A percentile compares a stretch with the other conserved stretches of the same genome.
phyloP scores from a whole-genome alignment of 2,797 vertebrate species.

The Aquila chrysaetos region DNA sequence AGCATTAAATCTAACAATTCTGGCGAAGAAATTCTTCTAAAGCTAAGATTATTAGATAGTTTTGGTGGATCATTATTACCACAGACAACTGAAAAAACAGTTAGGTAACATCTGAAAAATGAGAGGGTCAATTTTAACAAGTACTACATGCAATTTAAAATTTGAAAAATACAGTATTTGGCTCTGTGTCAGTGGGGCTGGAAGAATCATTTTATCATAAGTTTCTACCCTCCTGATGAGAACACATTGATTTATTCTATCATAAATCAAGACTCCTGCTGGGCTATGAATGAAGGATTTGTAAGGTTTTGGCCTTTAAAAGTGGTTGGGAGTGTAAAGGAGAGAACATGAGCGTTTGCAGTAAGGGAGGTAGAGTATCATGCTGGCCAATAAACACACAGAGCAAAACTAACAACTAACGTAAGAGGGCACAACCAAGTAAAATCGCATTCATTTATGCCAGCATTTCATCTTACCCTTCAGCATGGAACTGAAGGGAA shows the following conservation, averaged over 20 bases:
- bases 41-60: neutral
- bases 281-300: slow-evolving; percentile 45
- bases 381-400: slow-evolving; percentile 24
- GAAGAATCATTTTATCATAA: slow-evolving; percentile 48
- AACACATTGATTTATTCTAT: slow-evolving; percentile 41
- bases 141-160: neutral
- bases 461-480: neutral
- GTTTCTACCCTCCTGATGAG: slow-evolving; percentile 15
- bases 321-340: neutral
- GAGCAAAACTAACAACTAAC: neutral
- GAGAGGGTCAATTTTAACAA: neutral
- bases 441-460: neutral
- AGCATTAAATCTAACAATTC: neutral
- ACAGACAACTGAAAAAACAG: neutral
- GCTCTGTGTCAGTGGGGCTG: neutral
- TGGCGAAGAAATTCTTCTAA: neutral
- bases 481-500: neutral
- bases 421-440: neutral
- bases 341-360: slow-evolving; percentile 21
- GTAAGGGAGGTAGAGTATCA: neutral
- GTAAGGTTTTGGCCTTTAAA: slow-evolving; percentile 50
- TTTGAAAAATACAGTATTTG: slow-evolving; percentile 40
- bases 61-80: neutral
- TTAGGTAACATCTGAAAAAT: slow-evolving; percentile 4
- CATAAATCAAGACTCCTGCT: slow-evolving; percentile 50